phyloP scores from a whole-genome alignment of 2,797 vertebrate species.

The Acipenser oxyrinchus region DNA sequence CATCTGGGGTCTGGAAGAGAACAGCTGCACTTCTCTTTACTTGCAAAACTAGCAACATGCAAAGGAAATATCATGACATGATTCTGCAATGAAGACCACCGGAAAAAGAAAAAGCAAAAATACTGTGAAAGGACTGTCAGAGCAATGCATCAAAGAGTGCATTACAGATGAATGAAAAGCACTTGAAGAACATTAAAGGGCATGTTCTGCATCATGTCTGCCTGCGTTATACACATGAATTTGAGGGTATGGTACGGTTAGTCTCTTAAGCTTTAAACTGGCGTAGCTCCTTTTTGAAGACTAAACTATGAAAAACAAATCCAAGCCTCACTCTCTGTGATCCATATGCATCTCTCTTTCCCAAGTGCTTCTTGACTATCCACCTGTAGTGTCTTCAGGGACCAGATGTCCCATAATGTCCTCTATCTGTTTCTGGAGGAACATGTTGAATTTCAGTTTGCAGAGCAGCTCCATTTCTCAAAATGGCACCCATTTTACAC shows the following conservation, averaged over 20 bases:
- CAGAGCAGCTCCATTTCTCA: slow-evolving; percentile 43
- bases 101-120: slow-evolving; percentile 31
- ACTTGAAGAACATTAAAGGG: slow-evolving; percentile 26
- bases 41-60: slow-evolving; percentile 19
- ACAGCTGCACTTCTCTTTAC: slow-evolving; percentile 29
- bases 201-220: slow-evolving; percentile 17
- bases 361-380: no score
- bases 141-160: slow-evolving; percentile 36
- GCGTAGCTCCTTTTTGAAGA: not conserved
- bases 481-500: slow-evolving; percentile 41
- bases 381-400: no score
- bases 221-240: no score
- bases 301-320: slow-evolving; percentile 6
- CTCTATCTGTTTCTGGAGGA: no score
- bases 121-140: slow-evolving; percentile 19
- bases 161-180: slow-evolving; percentile 41
- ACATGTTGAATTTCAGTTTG: slow-evolving; percentile 39
- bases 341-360: no score
- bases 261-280: no score
- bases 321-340: not conserved
- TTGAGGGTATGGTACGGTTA: no score
- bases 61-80: slow-evolving; percentile 5
- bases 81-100: slow-evolving; percentile 13
- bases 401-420: no score
- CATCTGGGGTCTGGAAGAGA: slow-evolving; percentile 23